Base-by-base conservation (phyloP, 1,140 invertebrate species). In the Megalonaias nervosa region DNA sequence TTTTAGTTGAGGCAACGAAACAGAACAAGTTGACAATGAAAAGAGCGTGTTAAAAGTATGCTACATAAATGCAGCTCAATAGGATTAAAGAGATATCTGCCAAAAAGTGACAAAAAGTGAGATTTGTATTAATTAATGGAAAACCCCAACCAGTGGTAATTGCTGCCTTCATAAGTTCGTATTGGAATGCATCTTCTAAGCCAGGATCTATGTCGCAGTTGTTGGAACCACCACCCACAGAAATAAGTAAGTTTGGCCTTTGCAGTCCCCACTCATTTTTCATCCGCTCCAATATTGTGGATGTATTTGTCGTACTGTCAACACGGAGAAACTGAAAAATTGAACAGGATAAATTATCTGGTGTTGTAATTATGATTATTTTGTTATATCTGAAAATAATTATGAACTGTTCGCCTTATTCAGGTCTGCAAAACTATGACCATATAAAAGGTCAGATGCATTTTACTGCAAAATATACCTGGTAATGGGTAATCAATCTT, bases 241-340 rank as follows among this genome's bases (percentile, higher is more conserved):
- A 92, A 56, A 92, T 91, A 15, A 92, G 87, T 12, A 92, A 84
- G 73, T 92, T 91, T 26, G 91, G 91, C 56, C 82, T 83, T 38
- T 86, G 79, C 31, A 91, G 77, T 9, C 77, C 72, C 91, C 91
- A 92, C 21, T 87, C 82, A 26, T 91, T 81, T 67, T 83, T 85
- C 80, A 92, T 82, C 55, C 92, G 81, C 6, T 85, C 68, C 67
- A 90, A 69, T 68, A 92, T 84, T 13, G 75, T 77, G 5, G 86
- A 69, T 81, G 90, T 88, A 1, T 82, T 67, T 13, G 89, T 89
- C 19, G 87, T 80, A 13, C 86, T 79, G 56, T 87, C 85, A 38
- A 91, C 85, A 15, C 90, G 82, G 13, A 91, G 82, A 81, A 88
- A 92, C 87, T 92, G 78, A 13, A 81, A 83, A 60, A 75, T 38